These are phyloP conservation scores for Pristionchus mayeri DNA, from an alignment of 2,888 invertebrate genomes.

Conservation along the genomic window DNA sequence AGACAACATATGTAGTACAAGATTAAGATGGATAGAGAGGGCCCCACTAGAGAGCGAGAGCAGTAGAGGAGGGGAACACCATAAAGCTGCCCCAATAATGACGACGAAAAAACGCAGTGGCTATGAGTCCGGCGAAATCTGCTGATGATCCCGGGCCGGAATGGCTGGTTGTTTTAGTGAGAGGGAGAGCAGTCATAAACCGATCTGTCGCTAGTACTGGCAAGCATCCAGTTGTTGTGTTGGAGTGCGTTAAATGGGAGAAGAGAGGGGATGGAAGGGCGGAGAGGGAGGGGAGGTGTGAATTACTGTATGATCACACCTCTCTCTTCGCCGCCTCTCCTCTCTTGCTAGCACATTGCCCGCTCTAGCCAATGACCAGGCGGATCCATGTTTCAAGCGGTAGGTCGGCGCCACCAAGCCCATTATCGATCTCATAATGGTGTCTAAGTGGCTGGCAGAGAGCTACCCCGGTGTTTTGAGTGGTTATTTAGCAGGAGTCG, in stretches of 20 bases:
- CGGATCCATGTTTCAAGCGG: neutral
- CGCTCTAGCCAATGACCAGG: neutral
- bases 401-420: too few relatives aligned
- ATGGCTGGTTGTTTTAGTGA: neutral
- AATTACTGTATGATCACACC: constrained; percentile 33
- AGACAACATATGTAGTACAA: constrained; percentile 41
- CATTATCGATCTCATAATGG: neutral
- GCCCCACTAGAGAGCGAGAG: neutral
- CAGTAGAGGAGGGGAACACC: constrained; percentile 17
- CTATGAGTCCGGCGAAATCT: neutral
- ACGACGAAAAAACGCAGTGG: neutral
- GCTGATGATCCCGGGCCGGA: neutral
- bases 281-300: constrained; percentile 4
- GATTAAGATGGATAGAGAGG: constrained; percentile 43
- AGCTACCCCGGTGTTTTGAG: neutral
- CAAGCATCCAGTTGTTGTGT: neutral
- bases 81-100: neutral
- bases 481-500: neutral
- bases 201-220: neutral
- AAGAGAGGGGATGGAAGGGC: neutral
- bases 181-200: neutral
- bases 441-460: constrained; percentile 5
- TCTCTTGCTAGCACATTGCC: neutral
- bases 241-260: neutral
- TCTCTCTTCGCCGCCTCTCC: neutral